Percentiles rank a stretch among this genome's conserved stretches.
These are phyloP conservation scores for Rhizomys pruinosus DNA, from an alignment of 2,113 vertebrate genomes.

Conservation along the genomic window DNA sequence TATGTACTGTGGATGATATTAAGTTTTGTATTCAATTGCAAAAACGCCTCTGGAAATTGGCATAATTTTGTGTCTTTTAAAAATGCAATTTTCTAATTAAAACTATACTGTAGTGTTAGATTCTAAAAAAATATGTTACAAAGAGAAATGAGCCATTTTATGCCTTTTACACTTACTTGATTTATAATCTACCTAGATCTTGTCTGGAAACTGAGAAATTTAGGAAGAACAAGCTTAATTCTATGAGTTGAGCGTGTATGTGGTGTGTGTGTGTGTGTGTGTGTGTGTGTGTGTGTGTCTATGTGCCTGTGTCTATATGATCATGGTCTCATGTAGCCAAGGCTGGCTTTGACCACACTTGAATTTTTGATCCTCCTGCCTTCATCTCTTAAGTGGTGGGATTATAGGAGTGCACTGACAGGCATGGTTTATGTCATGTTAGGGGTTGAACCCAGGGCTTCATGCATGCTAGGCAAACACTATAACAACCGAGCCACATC, in stretches of 20 bases:
- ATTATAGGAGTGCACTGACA: not conserved
- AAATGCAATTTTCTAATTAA: conserved; percentile 44
- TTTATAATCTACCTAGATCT: conserved; percentile 39
- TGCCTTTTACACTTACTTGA: conserved; percentile 14
- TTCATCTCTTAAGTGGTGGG: not conserved
- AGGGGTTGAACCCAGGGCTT: not conserved
- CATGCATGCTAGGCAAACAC: not conserved
- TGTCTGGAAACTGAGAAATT: not conserved
- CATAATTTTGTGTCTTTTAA: conserved; percentile 51
- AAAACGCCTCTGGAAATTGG: conserved; percentile 53
- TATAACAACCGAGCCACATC: not conserved
- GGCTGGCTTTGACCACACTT: no score
- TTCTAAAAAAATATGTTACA: conserved; percentile 15
- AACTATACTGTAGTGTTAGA: conserved; percentile 4
- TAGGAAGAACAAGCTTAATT: conserved; percentile 13
- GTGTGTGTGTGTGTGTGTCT: no score
- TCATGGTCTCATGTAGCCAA: not conserved
- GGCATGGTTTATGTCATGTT: not conserved
- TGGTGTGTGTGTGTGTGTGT: no score
- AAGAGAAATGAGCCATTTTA: conserved; percentile 32
- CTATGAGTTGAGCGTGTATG: not conserved
- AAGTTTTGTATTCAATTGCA: conserved; percentile 48
- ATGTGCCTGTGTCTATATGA: no score
- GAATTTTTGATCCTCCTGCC: no score
- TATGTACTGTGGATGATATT: conserved; percentile 43